phyloP scores from a whole-genome alignment of 2,888 invertebrate genomes.

The Orthonevra nobilis region DNA sequence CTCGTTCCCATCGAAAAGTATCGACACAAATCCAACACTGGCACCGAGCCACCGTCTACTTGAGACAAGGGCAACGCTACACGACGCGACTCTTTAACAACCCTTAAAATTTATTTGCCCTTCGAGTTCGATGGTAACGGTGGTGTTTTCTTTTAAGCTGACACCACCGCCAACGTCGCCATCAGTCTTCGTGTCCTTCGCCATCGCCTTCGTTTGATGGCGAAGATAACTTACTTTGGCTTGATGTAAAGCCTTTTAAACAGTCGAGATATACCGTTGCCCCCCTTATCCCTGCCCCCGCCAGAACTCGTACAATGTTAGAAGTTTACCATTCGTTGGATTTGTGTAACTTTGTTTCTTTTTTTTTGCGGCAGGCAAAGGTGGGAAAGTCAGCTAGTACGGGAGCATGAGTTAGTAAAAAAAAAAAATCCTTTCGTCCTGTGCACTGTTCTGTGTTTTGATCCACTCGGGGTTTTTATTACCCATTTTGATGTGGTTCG shows the following conservation, averaged over 20 bases:
- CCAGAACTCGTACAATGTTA: no score
- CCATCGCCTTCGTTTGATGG: conserved; percentile 34
- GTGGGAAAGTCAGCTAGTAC: conserved; percentile 53
- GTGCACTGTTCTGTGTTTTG: conserved; percentile 39
- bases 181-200: conserved; percentile 31
- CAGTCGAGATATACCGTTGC: conserved; percentile 25
- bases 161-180: conserved; percentile 2
- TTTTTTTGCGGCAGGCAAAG: conserved; percentile 1
- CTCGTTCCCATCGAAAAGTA: conserved; percentile 46
- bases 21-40: conserved; percentile 40
- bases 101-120: conserved; percentile 52
- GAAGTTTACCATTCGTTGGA: conserved; percentile 19
- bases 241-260: conserved; percentile 62
- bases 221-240: conserved; percentile 60
- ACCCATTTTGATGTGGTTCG: conserved; percentile 52
- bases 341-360: no score
- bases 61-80: no score
- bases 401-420: conserved; percentile 69
- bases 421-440: conserved; percentile 60
- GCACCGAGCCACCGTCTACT: no score
- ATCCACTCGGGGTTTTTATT: conserved; percentile 47
- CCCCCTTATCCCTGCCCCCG: neutral
- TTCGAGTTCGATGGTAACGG: conserved; percentile 8
- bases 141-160: conserved; percentile 32
- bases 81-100: conserved; percentile 30